Evolutionary conservation across 2,888 invertebrate species (phyloP), one percentile per base, ranked within the genome.

Genomic region (Tipula unca): DNA sequence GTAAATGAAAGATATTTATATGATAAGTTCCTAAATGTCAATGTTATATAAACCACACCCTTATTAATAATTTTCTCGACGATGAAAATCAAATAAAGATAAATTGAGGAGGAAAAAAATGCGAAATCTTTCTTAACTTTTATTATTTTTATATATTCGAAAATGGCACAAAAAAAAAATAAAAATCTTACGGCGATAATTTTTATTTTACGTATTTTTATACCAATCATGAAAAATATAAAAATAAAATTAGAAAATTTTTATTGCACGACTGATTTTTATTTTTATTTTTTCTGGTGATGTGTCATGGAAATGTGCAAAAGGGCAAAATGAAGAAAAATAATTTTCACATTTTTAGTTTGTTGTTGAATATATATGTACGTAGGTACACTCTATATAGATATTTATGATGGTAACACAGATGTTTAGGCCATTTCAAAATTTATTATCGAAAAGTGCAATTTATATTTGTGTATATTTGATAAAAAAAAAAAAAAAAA

Each of bases 361-460:
- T 48, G 48, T 10, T 69, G 25, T 25, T 69, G 48, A 25, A 20
- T 69, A 8, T 69, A 48, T n/a, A 42, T 13, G 8, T 17, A 17
- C 8, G 17, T 69, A 25, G 25, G 32, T n/a, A 1, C 32, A 32
- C 32, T 32, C n/a, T n/a, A 48, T n/a, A 48, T 48, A 69, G 25
- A 69, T 69, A 69, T 69, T 69, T 69, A 69, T 69, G 69, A 25
- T 25, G 69, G 25, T 69, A 25, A 13, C 69, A 25, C 69, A 69
- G 69, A 69, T 69, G 69, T 69, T 69, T 69, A 25, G 69, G 69
- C 69, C 69, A 69, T 69, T 69, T 69, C 69, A 69, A 69, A 69
- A 69, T 69, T 69, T 69, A 69, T 69, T 69, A 69, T 69, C 69
- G 69, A 69, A 69, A 69, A 69, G 69, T 69, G 69, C 69, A 69